phyloP scores from a whole-genome alignment of 1,140 invertebrate species.

The Geopemphigus sp. region DNA sequence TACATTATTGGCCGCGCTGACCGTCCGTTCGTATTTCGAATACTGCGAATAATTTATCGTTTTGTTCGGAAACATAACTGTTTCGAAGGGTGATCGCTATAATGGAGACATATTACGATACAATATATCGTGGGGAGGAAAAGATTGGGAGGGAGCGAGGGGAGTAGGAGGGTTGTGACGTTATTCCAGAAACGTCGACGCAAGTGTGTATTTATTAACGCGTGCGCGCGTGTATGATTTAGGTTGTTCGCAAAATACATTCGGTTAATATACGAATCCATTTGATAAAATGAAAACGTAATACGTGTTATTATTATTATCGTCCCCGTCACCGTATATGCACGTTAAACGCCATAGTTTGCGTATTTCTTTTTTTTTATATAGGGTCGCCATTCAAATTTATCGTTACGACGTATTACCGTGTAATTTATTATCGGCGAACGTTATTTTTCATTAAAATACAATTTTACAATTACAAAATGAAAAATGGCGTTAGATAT shows the following conservation, averaged over 20 bases:
- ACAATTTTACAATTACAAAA: not conserved
- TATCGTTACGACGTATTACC: not conserved
- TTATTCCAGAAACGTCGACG: not conserved
- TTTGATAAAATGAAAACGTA: conserved; percentile 12
- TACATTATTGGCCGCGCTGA: not conserved
- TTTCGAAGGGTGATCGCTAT: conserved; percentile 3
- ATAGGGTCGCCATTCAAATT: not conserved
- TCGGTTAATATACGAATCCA: conserved; percentile 1
- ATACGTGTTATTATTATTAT: no score
- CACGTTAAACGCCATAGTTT: not conserved
- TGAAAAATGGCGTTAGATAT: not conserved
- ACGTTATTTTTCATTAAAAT: not conserved
- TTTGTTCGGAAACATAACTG: not conserved
- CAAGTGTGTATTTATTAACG: not conserved
- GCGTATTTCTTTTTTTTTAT: not conserved
- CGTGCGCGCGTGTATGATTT: not conserved
- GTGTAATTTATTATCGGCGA: not conserved
- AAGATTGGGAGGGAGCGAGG: no score
- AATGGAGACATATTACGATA: conserved; percentile 27
- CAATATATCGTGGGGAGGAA: no score
- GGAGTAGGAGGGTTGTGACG: no score
- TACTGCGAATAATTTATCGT: not conserved
- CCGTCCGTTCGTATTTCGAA: not conserved
- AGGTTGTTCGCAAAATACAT: not conserved
- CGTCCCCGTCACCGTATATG: not conserved